Base-by-base conservation (phyloP, 2,797 vertebrate genomes). In the Darevskia nairensis region DNA sequence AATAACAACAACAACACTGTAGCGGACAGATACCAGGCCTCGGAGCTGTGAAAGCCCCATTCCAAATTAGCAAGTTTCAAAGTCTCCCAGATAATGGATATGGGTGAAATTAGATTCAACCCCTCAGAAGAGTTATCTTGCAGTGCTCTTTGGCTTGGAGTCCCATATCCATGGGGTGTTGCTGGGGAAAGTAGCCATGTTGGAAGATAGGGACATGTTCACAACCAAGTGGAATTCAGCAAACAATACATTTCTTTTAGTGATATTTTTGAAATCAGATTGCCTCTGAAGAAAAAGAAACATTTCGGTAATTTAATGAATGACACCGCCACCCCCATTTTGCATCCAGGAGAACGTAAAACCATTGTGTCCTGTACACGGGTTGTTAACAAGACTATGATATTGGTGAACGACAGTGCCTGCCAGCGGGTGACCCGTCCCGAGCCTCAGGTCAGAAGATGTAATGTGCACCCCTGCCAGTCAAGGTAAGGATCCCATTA, bases 401-500 rank as follows among this genome's bases (percentile, higher is more conserved):
- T 97, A 1, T 91, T 97, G 89, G 98, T 98, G 90, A 99, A 98
- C 3, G 95, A 98, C 80, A 98, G 97, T 83, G 96, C 97, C 95
- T 99, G 99, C 93, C 97, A 97, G 21, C 96, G 96, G 27, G 97
- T 97, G 83, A 98, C 97, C 91, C 96, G 97, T 27, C 98, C 98
- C 0, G 96, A 96, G 69, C 98, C 98, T 35, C 98, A 99, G 95
- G 94, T 99, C 88, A 97, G 98, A 84, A 97, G 86, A 82, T 99
- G 99, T 96, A 99, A 99, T 95, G 91, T 95, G n/a, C 98, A 98
- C 90, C 97, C 97, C 46, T 99, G 99, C 96, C 98, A 98, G 93
- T 98, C 98, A 95, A 95, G 98, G 98, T 99, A 96, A 97, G 96
- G 50, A 90, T 50, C 71, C n/a, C 5, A 3, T n/a, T 46, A 10